Conservation (phyloP, 2,888 invertebrate genomes). For the Drosophila melanosoma region DNA sequence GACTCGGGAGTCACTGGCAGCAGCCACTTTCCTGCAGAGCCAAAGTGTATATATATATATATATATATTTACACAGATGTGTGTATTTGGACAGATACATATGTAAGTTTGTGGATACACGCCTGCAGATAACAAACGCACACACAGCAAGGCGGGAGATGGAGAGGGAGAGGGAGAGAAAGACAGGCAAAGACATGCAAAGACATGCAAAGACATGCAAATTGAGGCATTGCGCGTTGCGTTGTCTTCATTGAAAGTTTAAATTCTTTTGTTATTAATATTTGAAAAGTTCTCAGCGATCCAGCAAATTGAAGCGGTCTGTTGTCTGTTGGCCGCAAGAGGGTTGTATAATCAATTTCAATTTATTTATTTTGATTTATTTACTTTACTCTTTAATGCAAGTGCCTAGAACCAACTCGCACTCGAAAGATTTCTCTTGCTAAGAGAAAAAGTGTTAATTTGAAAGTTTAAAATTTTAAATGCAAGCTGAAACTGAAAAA, state of each 20-base stretch:
- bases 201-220: conserved; percentile 42
- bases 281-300: conserved; percentile 64
- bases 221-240: conserved; percentile 37
- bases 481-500: background rate
- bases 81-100: background rate
- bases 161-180: background rate
- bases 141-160: background rate
- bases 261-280: conserved; percentile 78
- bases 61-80: background rate
- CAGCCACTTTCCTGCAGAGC: conserved; percentile 47
- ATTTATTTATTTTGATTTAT: background rate
- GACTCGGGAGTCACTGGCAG: conserved; percentile 38
- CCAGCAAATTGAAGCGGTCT: conserved; percentile 50
- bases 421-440: no score
- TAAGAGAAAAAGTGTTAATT: no score
- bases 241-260: conserved; percentile 69
- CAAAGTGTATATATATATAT: conserved; percentile 24
- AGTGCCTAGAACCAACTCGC: no score
- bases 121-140: conserved; percentile 22
- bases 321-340: conserved; percentile 22
- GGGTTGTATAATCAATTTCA: conserved; percentile 8
- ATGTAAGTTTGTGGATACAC: conserved; percentile 1
- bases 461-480: no score
- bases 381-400: background rate
- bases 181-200: conserved; percentile 3